Conservation (phyloP, 1,140 invertebrate species). For the Panagrolaimus sp. region DNA sequence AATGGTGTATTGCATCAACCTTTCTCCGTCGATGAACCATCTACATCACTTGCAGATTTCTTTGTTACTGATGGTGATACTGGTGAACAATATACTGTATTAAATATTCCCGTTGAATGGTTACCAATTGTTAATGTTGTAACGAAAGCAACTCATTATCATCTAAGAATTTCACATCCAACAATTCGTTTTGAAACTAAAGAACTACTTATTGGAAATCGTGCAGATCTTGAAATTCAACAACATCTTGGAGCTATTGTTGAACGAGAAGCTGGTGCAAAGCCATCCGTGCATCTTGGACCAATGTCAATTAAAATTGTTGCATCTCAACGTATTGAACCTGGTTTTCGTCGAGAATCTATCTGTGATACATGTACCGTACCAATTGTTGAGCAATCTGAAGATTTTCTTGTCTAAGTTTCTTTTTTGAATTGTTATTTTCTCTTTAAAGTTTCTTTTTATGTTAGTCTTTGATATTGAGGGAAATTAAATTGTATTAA, state of each 20-base stretch:
- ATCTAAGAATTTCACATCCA: slow-evolving; percentile 20
- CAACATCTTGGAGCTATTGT: slow-evolving; percentile 17
- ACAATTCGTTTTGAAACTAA: slow-evolving; percentile 20
- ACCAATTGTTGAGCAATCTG: slow-evolving; percentile 23
- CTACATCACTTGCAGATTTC: not conserved
- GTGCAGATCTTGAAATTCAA: slow-evolving; percentile 20
- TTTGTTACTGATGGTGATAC: slow-evolving; percentile 8
- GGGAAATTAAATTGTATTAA: too few species aligned
- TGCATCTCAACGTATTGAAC: slow-evolving; percentile 11
- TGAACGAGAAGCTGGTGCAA: not conserved
- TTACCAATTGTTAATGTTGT: not conserved
- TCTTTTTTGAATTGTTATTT: not conserved
- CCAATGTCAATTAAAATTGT: slow-evolving; percentile 15
- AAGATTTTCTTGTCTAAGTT: slow-evolving; percentile 30
- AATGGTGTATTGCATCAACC: not conserved
- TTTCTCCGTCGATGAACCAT: not conserved
- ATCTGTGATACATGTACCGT: slow-evolving; percentile 20
- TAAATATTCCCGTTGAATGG: not conserved
- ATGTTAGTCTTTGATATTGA: too few species aligned
- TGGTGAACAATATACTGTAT: not conserved
- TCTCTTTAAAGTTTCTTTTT: not conserved
- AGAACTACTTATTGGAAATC: slow-evolving; percentile 24
- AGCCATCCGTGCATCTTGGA: slow-evolving; percentile 11
- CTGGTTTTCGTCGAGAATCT: slow-evolving; percentile 7
- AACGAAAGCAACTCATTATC: not conserved